Base-by-base conservation (phyloP, 92 coral and sea anemone genomes). In the Paramuricea clavata region DNA sequence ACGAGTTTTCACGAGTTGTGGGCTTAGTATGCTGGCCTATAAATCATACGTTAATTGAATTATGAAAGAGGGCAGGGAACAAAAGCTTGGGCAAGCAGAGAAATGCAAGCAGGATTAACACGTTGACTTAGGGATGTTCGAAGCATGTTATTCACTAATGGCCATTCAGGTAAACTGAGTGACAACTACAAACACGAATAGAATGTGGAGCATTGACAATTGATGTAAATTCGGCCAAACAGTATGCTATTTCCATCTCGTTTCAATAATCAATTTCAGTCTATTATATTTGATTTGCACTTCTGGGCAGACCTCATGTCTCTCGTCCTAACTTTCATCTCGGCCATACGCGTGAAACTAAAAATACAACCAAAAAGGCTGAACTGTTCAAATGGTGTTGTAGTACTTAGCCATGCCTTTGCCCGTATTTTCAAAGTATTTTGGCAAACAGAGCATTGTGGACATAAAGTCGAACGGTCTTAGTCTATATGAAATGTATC, bases 1-100 rank as follows among this genome's bases (percentile, higher is more conserved):
- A 19, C 41, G 68, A 49, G 68, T 49, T 76, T 44, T 76, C 44
- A 3, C 52, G 42, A 49, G 26, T 52, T 76, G 68, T 50, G 69
- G 30, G 62, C 82, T 49, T 76, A 49, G 49, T 12, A 60, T 54
- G 60, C 67, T 42, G 19, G 41, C 44, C 47, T 47, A 76, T 76
- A 76, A 76, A 76, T 76, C 82, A 76, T 76, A 15, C 26, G 82
- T 52, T 76, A 76, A 76, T 76, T 76, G 82, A 76, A 76, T 76
- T 76, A 76, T 60, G 82, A 76, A 76, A 23, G 68, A 31, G 42
- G 67, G 12, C 0, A 50, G 27, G 23, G 32, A 30, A 76, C 41
- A 27, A 52, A 49, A 41, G 44, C 82, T 50, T 50, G 47, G 23
- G 67, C n/a, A 76, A 76, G 35, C 82, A 76, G 35, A 7, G 16